Percentiles rank a stretch among this genome's conserved stretches.
Conservation (phyloP, 2,888 invertebrate species). For the Pseudococcus viburni region DNA sequence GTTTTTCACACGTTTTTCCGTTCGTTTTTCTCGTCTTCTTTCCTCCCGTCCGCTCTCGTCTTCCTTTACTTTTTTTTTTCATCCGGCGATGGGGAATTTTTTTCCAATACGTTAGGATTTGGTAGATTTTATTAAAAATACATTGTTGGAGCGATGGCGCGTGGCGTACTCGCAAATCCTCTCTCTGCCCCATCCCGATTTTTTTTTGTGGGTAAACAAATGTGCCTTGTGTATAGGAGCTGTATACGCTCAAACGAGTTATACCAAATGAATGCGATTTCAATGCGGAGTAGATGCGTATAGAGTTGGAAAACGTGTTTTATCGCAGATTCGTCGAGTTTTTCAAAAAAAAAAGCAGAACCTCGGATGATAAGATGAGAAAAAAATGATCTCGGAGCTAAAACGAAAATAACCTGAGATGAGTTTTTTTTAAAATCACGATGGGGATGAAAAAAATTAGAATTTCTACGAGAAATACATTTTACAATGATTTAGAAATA, state of each 20-base stretch:
- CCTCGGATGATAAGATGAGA: too few species aligned
- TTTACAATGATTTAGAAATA: too few species aligned
- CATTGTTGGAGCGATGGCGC: background rate
- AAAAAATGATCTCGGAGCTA: too few species aligned
- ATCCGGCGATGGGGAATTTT: constrained; percentile 1
- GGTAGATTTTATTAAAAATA: constrained; percentile 27
- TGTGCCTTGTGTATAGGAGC: background rate
- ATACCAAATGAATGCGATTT: background rate
- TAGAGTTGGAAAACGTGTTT: background rate
- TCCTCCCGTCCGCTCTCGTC: background rate
- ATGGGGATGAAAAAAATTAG: too few species aligned
- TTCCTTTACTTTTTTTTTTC: background rate
- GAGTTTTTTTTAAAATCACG: background rate
- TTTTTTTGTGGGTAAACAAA: background rate
- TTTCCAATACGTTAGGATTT: constrained; percentile 19
- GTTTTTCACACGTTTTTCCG: background rate
- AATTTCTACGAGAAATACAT: too few species aligned
- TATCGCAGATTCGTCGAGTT: background rate
- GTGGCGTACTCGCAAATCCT: background rate
- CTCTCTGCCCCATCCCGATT: background rate
- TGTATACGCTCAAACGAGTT: background rate
- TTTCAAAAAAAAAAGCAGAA: background rate
- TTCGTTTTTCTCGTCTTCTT: background rate
- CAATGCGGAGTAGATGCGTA: background rate
- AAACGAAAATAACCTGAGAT: background rate